phyloP scores from a whole-genome alignment of 2,888 invertebrate genomes.

The Drosophila testacea region DNA sequence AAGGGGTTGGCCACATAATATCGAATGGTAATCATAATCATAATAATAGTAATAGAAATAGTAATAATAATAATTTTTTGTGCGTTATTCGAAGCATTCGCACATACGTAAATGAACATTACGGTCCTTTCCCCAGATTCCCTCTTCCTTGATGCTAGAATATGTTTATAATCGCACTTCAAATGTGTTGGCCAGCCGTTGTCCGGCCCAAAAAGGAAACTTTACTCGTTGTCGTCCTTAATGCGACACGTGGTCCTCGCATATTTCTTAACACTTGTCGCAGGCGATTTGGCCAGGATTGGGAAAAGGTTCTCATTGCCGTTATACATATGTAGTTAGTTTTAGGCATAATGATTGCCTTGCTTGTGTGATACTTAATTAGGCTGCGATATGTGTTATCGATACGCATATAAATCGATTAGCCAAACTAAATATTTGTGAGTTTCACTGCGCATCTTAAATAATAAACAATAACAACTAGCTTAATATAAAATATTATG shows the following conservation, averaged over 20 bases:
- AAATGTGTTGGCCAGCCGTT: slow-evolving; percentile 58
- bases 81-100: slow-evolving; percentile 65
- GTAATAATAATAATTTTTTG: slow-evolving; percentile 76
- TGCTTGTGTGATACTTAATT: slow-evolving; percentile 35
- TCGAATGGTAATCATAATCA: slow-evolving; percentile 81
- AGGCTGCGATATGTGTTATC: slow-evolving; percentile 36
- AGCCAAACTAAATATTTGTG: slow-evolving; percentile 38
- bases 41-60: slow-evolving; percentile 74
- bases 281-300: slow-evolving; percentile 12
- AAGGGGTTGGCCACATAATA: slow-evolving; percentile 62
- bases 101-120: slow-evolving; percentile 77
- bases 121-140: slow-evolving; percentile 34
- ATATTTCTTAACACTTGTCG: slow-evolving; percentile 63
- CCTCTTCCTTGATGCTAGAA: slow-evolving; percentile 38
- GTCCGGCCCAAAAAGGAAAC: slow-evolving; percentile 36
- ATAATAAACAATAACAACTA: slow-evolving; percentile 31
- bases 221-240: slow-evolving; percentile 47
- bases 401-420: slow-evolving; percentile 24
- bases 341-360: slow-evolving; percentile 67
- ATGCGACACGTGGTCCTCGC: slow-evolving; percentile 72
- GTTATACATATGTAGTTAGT: slow-evolving; percentile 17
- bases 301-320: slow-evolving; percentile 15
- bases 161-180: slow-evolving; percentile 74
- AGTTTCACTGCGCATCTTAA: slow-evolving; percentile 58
- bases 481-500: slow-evolving; percentile 6